Base-by-base conservation (phyloP, 2,113 vertebrate genomes). In the Haplochromis vanheusdeni region DNA sequence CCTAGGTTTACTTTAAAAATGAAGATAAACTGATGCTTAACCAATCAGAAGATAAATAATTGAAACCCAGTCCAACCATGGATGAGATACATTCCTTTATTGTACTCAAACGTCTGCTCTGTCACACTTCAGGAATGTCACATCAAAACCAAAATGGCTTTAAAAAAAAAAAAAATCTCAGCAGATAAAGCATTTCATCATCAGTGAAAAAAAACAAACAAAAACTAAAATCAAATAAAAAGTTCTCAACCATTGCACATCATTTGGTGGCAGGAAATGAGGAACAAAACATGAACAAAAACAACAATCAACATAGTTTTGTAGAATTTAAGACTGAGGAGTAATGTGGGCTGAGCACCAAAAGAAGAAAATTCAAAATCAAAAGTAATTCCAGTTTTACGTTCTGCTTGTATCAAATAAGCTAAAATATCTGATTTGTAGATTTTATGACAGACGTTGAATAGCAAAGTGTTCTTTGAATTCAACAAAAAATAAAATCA, bases 1-100 rank as follows among this genome's bases (percentile, higher is more conserved):
- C 6, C 0, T 3, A 73, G 9, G 14, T 75, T 75, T 75, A 28
- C 13, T 26, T 26, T 47, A 9, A 28, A 28, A 75, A 47, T 26
- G 37, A 26, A 16, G 21, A 42, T 42, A 23, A 73, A 0, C 13
- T 45, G 21, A 42, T 45, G 37, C 8, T 14, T 17, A 73, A 73
- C 21, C 14, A 45, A 0, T 26, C 13, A 3, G 21, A 73, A 45
- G 40, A 73, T 73, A 23, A 45, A 45, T 73, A 31, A 77, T 5
- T 19, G 16, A 49, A 35, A 13, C 14, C 9, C 14, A 51, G 73
- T 13, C 9, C 21, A 47, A 4, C 4, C 45, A 3, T 8, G 10
- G 81, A 79, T 92, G 96, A 96, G 94, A 94, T 97, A 97, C 95
- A 97, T 97, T 95, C 96, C 97, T 99, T 99, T 99, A 99, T 98